Conservation (phyloP, 2,113 vertebrate genomes). For the Dolichallabes microphthalmus region DNA sequence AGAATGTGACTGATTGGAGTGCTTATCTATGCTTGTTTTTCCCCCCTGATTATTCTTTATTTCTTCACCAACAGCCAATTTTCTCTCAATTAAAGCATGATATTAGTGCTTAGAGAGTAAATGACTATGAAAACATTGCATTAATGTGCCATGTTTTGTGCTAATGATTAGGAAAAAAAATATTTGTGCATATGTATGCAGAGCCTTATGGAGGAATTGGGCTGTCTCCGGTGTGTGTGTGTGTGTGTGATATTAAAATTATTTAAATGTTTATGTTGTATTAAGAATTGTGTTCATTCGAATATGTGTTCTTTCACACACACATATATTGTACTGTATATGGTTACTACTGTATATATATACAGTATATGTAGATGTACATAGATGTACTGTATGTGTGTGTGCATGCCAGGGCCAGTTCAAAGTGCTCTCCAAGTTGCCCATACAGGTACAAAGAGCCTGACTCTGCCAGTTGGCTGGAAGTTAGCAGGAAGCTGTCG, state of each 20-base stretch:
- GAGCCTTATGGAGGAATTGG: constrained; percentile 24
- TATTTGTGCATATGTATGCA: constrained; percentile 37
- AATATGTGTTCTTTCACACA: constrained; percentile 62
- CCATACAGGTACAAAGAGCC: constrained; percentile 87
- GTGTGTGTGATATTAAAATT: constrained; percentile 33
- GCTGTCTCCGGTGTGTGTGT: not conserved
- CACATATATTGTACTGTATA: too few species aligned
- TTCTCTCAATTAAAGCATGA: constrained; percentile 83
- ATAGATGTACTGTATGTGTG: constrained; percentile 25
- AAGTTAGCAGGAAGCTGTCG: constrained; percentile 99
- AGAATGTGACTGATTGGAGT: constrained; percentile 80
- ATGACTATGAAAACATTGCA: constrained; percentile 70
- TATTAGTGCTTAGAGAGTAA: constrained; percentile 76
- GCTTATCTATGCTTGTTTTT: constrained; percentile 79
- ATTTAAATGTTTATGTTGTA: not conserved
- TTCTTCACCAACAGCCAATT: constrained; percentile 79
- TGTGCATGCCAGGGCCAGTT: constrained; percentile 37
- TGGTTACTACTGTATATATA: too few species aligned
- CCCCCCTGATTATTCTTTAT: constrained; percentile 71
- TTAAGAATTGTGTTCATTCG: constrained; percentile 52
- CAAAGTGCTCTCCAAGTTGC: constrained; percentile 56
- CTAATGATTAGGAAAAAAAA: constrained; percentile 39
- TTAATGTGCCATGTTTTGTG: constrained; percentile 44
- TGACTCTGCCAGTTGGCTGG: constrained; percentile 96
- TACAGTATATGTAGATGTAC: constrained; percentile 44